Evolutionary conservation across 2,797 vertebrate genomes (phyloP).

Genomic region (Enteromius trimaculatus): DNA sequence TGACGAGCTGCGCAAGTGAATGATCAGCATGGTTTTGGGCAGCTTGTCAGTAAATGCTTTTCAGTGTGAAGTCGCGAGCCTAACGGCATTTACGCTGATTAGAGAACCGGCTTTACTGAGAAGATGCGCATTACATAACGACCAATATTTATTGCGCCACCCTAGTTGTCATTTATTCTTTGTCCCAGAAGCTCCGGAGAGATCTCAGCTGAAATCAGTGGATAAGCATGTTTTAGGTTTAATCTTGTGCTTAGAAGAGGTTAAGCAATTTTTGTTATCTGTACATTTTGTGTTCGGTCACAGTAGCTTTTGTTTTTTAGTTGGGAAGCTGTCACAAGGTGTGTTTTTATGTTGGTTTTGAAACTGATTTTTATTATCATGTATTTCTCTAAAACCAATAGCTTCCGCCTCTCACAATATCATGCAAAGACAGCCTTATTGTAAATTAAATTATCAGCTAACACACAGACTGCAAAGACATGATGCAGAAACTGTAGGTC

Average conservation of each 20-base stretch:
- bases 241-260: not conserved
- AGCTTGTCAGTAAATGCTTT: too few species aligned
- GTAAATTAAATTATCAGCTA: not conserved
- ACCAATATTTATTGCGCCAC: too few species aligned
- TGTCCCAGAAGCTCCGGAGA: not conserved
- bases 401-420: not conserved
- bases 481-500: not conserved
- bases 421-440: not conserved
- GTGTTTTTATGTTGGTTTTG: not conserved
- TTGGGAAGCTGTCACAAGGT: not conserved
- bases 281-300: not conserved
- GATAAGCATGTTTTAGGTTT: not conserved
- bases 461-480: not conserved
- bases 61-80: too few species aligned
- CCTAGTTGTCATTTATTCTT: not conserved
- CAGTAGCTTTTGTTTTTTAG: not conserved
- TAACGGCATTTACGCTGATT: too few species aligned
- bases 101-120: too few species aligned
- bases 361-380: not conserved
- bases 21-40: too few species aligned
- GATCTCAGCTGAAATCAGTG: not conserved
- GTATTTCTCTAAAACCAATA: not conserved
- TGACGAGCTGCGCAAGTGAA: too few species aligned
- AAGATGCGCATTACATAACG: too few species aligned
- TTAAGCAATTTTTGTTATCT: not conserved